These are phyloP conservation scores for Leptonema lineaticorne DNA, from an alignment of 1,140 invertebrate species.

Conservation along the genomic window DNA sequence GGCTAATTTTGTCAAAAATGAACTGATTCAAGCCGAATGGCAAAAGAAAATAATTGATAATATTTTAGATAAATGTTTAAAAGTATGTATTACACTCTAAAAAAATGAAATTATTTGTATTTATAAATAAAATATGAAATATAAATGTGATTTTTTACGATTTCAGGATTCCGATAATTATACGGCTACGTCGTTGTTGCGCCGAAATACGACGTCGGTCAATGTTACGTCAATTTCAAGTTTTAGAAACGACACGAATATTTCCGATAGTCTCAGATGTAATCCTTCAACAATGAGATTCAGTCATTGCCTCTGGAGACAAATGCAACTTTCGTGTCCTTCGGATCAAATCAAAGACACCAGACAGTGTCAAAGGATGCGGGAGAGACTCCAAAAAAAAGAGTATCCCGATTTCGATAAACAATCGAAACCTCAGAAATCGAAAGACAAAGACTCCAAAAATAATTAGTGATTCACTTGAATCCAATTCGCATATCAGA, in stretches of 20 bases:
- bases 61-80: constrained; percentile 44
- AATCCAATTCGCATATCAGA: too few species aligned
- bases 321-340: constrained; percentile 49
- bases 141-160: background rate
- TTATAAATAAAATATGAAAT: background rate
- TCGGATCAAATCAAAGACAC: constrained; percentile 47
- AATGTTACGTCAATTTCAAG: background rate
- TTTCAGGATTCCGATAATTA: constrained; percentile 3
- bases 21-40: constrained; percentile 44
- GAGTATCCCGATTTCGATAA: constrained; percentile 34
- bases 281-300: constrained; percentile 46
- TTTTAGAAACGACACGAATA: constrained; percentile 27
- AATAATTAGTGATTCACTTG: background rate
- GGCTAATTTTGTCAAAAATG: constrained; percentile 41
- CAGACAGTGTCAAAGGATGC: constrained; percentile 44
- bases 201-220: background rate
- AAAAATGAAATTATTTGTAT: background rate
- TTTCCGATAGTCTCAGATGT: constrained; percentile 41
- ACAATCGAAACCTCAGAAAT: constrained; percentile 8
- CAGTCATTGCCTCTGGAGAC: constrained; percentile 47
- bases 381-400: constrained; percentile 45
- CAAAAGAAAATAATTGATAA: constrained; percentile 43
- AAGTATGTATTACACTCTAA: constrained; percentile 22
- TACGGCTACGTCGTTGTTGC: background rate
- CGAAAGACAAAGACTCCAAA: constrained; percentile 11